These are phyloP conservation scores for Vireo griseus DNA, from an alignment of 2,797 vertebrate species.

Conservation along the genomic window DNA sequence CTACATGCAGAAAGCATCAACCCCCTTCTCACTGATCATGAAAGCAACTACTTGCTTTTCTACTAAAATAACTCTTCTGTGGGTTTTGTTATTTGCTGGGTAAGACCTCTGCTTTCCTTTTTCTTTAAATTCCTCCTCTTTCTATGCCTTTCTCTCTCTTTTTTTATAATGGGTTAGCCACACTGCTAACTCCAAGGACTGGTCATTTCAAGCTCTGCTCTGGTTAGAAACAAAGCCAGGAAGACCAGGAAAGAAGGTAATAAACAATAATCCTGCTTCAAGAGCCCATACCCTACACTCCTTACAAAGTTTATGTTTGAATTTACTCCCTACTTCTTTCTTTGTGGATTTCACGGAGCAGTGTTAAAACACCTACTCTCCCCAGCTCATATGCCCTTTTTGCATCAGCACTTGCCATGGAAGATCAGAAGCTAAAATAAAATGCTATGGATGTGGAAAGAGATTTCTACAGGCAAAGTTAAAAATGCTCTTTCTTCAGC, in stretches of 20 bases:
- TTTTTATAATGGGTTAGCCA: neutral
- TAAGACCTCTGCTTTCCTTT: neutral
- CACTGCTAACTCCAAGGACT: neutral
- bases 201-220: neutral
- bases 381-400: neutral
- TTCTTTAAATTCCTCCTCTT: neutral
- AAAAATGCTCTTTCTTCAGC: neutral
- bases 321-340: neutral
- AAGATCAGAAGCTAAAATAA: neutral
- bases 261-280: neutral
- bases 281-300: neutral
- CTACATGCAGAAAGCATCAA: accelerated
- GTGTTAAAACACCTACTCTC: neutral
- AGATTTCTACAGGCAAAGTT: neutral
- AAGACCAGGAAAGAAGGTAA: neutral
- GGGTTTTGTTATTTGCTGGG: neutral
- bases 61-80: neutral
- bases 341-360: neutral
- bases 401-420: neutral
- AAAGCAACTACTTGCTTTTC: neutral
- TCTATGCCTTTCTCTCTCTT: too few species aligned
- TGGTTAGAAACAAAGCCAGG: neutral
- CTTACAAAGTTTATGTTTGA: neutral
- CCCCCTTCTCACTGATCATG: neutral
- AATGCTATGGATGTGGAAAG: neutral